Base-by-base conservation (phyloP, 2,113 vertebrate species). In the Monarcha castaneiventris region DNA sequence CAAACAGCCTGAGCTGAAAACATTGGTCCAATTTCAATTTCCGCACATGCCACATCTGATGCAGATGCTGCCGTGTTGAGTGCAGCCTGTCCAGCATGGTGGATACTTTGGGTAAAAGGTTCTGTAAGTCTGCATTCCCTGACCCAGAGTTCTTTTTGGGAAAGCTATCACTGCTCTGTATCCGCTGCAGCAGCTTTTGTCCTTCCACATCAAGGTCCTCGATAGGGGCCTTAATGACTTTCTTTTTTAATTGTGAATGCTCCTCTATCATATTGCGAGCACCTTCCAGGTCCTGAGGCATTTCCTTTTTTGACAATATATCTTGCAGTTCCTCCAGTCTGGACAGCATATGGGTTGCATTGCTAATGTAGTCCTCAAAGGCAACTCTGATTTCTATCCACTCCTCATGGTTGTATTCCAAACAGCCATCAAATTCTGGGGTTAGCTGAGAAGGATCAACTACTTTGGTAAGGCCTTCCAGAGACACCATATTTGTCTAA, bases 21-120 rank as follows among this genome's bases (percentile, higher is more conserved):
- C 99, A 99, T 97, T 99, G 99, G 98, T 99, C 99, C 97, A 99
- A 97, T 97, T 99, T 99, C 95, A 99, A 96, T 84, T 99, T 99
- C 95, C 99, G 97, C 96, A 99, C 98, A 89, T 99, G 99, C 99
- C 99, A 99, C 98, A 99, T 98, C 98, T 99, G 99, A 96, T 99
- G 99, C 96, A 99, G 98, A 95, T 99, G 99, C 97, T 99, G 99
- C 19, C 99, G 98, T 3, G 99, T 99, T 39, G 98, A 98, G 68
- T 99, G 99, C 92, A 99, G 98, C 94, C 99, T 98, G 96, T 99
- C 99, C 97, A 99, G 96, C 98, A 99, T 98, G 88, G 98, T 98
- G 11, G 99, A 99, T 87, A 99, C 99, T 97, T 99, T 99, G 76
- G 99, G 98, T 41, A 98, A 96, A 74, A 99, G 98, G 96, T 98